Evolutionary conservation across 2,888 invertebrate genomes (phyloP).

Genomic region (Zaprionus obscuricornis): DNA sequence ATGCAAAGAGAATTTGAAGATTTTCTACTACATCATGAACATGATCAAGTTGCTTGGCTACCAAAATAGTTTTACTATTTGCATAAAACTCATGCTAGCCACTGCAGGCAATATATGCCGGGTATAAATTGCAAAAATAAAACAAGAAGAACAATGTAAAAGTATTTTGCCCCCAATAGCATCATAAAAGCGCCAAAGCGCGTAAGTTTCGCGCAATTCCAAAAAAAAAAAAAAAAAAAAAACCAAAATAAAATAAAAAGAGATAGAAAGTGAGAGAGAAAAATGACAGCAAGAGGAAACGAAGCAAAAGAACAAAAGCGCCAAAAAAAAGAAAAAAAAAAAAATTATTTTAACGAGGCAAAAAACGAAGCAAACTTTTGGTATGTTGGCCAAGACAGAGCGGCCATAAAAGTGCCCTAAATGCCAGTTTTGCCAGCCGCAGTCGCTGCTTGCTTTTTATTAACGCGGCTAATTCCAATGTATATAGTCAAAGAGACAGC

Average conservation of each 20-base stretch:
- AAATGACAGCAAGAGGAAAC: conserved; percentile 7
- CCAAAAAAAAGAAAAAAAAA: conserved; percentile 26
- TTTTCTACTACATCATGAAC: no score
- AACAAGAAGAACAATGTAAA: conserved; percentile 1
- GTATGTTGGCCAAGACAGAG: conserved; percentile 38
- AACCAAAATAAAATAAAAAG: neutral
- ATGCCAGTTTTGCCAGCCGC: conserved; percentile 67
- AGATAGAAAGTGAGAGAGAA: conserved; percentile 7
- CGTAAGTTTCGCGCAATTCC: conserved; percentile 58
- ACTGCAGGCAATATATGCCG: neutral
- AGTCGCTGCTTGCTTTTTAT: conserved; percentile 66
- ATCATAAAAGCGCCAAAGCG: conserved; percentile 58
- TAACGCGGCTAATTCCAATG: conserved; percentile 70
- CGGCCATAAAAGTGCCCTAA: conserved; percentile 64
- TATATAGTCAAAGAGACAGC: conserved; percentile 12
- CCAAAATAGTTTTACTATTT: no score
- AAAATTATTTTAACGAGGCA: conserved; percentile 72
- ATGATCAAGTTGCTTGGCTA: no score
- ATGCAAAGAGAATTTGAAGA: no score
- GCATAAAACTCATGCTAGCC: no score
- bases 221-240: neutral
- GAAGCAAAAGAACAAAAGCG: conserved; percentile 1
- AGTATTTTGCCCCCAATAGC: conserved; percentile 25
- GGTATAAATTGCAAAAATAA: neutral
- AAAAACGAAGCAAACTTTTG: conserved; percentile 71